phyloP scores from a whole-genome alignment of 2,113 vertebrate genomes.

The Diadophis punctatus region DNA sequence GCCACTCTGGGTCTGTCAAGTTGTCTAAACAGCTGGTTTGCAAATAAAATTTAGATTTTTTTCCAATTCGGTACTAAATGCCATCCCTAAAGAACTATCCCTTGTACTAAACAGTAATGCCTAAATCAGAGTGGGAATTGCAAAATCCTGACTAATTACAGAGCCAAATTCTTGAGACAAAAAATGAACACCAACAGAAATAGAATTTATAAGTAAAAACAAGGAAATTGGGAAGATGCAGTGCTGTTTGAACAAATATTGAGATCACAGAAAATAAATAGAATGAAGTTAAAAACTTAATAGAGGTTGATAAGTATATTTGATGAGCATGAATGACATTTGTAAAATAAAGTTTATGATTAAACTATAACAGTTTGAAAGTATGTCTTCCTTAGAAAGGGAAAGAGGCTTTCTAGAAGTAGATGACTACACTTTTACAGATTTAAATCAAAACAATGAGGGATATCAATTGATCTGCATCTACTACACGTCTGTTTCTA shows the following conservation, averaged over 20 bases:
- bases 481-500: neutral
- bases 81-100: slow-evolving; percentile 48
- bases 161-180: neutral
- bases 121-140: slow-evolving; percentile 1
- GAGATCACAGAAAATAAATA: neutral
- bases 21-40: slow-evolving; percentile 57
- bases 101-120: slow-evolving; percentile 49
- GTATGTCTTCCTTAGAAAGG: neutral
- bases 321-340: neutral
- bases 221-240: neutral
- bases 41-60: neutral
- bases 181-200: neutral
- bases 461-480: neutral
- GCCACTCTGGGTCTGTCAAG: slow-evolving; percentile 43
- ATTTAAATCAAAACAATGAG: neutral
- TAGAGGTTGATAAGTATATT: neutral
- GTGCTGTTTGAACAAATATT: neutral
- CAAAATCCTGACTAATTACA: neutral
- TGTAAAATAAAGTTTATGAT: neutral
- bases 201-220: neutral
- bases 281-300: neutral
- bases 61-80: slow-evolving; percentile 54
- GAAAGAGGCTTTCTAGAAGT: neutral
- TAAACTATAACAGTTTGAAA: neutral
- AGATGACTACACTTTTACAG: neutral